Evolutionary conservation across 2,113 vertebrate species (phyloP).

Genomic region (Centropus unirufus): DNA sequence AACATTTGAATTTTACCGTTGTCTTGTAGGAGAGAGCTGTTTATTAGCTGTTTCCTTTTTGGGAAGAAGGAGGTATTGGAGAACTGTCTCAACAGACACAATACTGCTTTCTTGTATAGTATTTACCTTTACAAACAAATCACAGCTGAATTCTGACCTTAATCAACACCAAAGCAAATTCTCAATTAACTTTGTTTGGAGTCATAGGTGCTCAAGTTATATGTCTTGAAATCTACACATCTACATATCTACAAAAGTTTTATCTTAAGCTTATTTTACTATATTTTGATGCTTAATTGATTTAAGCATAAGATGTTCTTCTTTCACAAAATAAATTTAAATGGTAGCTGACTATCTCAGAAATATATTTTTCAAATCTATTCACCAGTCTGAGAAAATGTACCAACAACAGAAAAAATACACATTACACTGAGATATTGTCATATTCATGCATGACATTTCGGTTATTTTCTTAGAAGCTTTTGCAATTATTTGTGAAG

Average conservation of each 20-base stretch:
- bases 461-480: not conserved
- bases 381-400: not conserved
- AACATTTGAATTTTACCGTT: not conserved
- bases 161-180: not conserved
- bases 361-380: slow-evolving; percentile 23
- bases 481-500: not conserved
- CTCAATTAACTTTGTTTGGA: not conserved
- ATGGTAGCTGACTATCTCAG: not conserved
- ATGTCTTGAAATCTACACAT: not conserved
- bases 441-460: not conserved
- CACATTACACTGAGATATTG: not conserved
- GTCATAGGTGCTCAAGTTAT: not conserved
- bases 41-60: not conserved
- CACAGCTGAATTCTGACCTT: not conserved
- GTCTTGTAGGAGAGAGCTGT: not conserved
- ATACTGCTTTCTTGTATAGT: not conserved
- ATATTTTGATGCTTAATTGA: not conserved
- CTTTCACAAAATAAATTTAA: not conserved
- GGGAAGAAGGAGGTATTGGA: not conserved
- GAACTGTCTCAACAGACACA: not conserved
- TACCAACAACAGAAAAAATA: not conserved
- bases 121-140: not conserved
- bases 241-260: not conserved
- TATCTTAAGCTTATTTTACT: not conserved
- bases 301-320: not conserved